Evolutionary conservation across 2,113 vertebrate genomes (phyloP), one percentile per base, ranked within the genome.

Genomic region (Otolemur garnettii): DNA sequence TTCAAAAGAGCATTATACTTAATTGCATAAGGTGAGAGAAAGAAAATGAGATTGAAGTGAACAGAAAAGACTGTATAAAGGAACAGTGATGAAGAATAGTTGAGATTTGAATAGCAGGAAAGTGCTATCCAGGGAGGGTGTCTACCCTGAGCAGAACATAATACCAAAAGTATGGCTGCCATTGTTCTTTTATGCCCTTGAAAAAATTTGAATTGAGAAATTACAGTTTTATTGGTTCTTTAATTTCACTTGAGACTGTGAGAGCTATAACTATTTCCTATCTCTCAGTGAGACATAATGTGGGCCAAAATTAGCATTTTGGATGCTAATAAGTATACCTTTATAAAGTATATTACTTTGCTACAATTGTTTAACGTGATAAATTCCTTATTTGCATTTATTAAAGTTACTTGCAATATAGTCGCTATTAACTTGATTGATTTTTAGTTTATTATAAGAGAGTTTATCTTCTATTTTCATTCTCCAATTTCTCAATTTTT

Each of bases 161-260:
- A 50, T 42, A 64, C 35, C 68, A 72, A n/a, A 82, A 88, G 87
- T 81, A 78, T 10, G 69, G 38, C 30, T 77, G 8, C 30, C 21
- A n/a, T 87, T 53, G 15, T 89, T 26, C 45, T 75, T 64, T 71
- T 94, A 81, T 92, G 45, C 26, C 72, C 30, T 10, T 80, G 75
- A 86, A 71, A 77, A 30, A 89, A 81, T 82, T 55, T 95, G 50
- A 93, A 66, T 89, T 50, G 78, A 93, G 45, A 91, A 93, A 50
- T 96, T 38, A 13, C 21, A 7, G 10, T 86, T 91, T 94, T 89
- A 62, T 30, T 22, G 30, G 30, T 79, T 93, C 45, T 90, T 78
- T 21, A 59, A 71, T 94, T 91, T 83, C 53, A 93, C 4, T 89
- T 93, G 79, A 69, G 55, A 59, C 38, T 83, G 2, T n/a, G 42